Evolutionary conservation across 2,888 invertebrate species (phyloP).

Genomic region (Metopia argyrocephala): DNA sequence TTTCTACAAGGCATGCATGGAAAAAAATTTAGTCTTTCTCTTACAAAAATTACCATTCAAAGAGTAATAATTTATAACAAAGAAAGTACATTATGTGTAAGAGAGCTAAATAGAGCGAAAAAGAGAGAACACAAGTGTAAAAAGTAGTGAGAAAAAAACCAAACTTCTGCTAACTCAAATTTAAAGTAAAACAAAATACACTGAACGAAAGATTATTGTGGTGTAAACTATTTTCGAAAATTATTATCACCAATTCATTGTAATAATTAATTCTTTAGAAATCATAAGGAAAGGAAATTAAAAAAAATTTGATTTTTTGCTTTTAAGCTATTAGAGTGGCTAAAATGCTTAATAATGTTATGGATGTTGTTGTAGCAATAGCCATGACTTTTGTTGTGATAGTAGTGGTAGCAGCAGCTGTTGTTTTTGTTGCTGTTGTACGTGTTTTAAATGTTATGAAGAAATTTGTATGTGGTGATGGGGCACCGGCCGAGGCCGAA

Average conservation of each 20-base stretch:
- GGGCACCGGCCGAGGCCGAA: conserved; percentile 70
- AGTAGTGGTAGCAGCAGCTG: conserved; percentile 69
- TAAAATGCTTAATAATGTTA: conserved; percentile 76
- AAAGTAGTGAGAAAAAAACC: background rate
- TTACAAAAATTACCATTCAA: background rate
- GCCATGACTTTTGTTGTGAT: conserved; percentile 72
- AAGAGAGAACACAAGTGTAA: conserved; percentile 7
- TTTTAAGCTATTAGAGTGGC: conserved; percentile 76
- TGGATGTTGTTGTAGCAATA: conserved; percentile 76
- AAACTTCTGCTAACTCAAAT: background rate
- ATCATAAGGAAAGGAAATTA: conserved; percentile 12
- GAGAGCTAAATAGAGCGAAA: conserved; percentile 68
- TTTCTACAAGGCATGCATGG: conserved; percentile 37
- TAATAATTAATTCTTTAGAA: background rate
- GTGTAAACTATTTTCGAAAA: conserved; percentile 61
- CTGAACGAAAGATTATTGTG: conserved; percentile 55
- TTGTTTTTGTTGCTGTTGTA: conserved; percentile 69
- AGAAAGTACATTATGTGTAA: conserved; percentile 69
- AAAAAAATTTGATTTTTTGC: conserved; percentile 25
- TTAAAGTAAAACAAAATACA: conserved; percentile 59
- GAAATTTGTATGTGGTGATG: conserved; percentile 61
- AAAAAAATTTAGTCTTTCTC: no score
- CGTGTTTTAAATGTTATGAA: conserved; percentile 69
- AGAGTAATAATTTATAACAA: background rate
- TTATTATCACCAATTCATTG: conserved; percentile 46